Evolutionary conservation across 2,113 vertebrate genomes (phyloP).

Genomic region (Syngnathus scovelli): DNA sequence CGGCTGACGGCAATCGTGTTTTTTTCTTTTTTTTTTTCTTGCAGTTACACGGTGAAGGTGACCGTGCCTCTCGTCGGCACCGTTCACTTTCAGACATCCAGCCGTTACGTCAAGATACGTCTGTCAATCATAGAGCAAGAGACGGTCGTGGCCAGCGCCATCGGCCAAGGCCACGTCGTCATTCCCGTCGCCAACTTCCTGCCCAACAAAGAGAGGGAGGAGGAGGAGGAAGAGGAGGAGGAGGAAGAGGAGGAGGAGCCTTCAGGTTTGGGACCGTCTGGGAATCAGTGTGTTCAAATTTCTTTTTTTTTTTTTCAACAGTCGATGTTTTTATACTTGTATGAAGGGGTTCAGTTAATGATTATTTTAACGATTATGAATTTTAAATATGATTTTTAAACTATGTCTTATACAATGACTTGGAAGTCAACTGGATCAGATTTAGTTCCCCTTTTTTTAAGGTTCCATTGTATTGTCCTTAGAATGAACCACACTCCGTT

Average conservation of each 20-base stretch:
- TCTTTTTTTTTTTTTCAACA: background rate
- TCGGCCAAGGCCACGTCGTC: slow-evolving; percentile 76
- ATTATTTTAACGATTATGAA: background rate
- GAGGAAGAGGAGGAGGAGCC: slow-evolving; percentile 75
- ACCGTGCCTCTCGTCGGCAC: slow-evolving; percentile 66
- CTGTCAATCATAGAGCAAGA: slow-evolving; percentile 81
- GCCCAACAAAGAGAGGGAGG: slow-evolving; percentile 70
- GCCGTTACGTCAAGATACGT: slow-evolving; percentile 72
- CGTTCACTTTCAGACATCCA: slow-evolving; percentile 80
- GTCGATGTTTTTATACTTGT: background rate
- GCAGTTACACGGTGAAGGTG: slow-evolving; percentile 76
- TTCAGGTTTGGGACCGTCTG: background rate
- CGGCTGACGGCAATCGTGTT: background rate
- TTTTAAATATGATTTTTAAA: background rate
- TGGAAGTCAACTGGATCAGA: background rate
- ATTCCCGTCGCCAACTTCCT: slow-evolving; percentile 80
- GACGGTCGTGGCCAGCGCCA: slow-evolving; percentile 59
- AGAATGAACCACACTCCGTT: background rate
- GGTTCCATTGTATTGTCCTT: background rate
- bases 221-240: slow-evolving; percentile 82
- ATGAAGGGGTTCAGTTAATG: too few species aligned
- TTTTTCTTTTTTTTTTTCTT: background rate
- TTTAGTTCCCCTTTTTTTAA: background rate
- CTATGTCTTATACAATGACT: background rate
- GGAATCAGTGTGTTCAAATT: background rate